A percentile compares a stretch with the other conserved stretches of the same genome.
These are phyloP conservation scores for Sialis fuliginosa DNA, from an alignment of 2,888 invertebrate species.

Conservation along the genomic window DNA sequence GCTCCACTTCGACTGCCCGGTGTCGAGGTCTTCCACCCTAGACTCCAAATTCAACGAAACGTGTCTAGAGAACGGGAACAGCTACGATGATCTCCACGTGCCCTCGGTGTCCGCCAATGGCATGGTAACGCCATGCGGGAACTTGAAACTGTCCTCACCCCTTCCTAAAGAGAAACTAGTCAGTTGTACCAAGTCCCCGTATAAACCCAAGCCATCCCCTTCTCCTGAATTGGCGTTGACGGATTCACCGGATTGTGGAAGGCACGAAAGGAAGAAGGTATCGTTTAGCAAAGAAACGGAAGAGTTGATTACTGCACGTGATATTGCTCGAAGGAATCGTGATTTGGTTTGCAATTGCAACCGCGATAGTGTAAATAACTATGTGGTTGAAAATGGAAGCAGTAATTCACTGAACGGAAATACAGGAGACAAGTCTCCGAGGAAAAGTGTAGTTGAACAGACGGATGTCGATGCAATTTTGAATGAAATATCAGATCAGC, in stretches of 20 bases:
- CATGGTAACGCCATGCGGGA: neutral
- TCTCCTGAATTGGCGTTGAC: slow-evolving; percentile 29
- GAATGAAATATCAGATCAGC: slow-evolving; percentile 1
- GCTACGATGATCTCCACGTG: slow-evolving; percentile 1
- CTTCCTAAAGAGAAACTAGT: no score
- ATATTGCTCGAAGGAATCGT: neutral
- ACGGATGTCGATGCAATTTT: slow-evolving; percentile 1
- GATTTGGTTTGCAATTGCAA: neutral
- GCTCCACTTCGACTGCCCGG: slow-evolving; percentile 15
- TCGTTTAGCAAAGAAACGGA: slow-evolving; percentile 2
- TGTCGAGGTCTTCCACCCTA: slow-evolving; percentile 5
- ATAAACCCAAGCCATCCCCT: slow-evolving; percentile 26
- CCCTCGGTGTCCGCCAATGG: neutral
- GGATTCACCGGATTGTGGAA: slow-evolving; percentile 7
- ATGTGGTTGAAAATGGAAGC: neutral
- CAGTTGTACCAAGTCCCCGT: no score
- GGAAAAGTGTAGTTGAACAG: neutral
- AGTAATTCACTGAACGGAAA: neutral
- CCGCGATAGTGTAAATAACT: neutral
- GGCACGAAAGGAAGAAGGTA: neutral
- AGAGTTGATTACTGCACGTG: neutral
- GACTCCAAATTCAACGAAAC: slow-evolving; percentile 4
- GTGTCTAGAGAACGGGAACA: slow-evolving; percentile 1
- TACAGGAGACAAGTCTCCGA: neutral
- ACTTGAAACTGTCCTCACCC: neutral